A percentile compares a stretch with the other conserved stretches of the same genome.
Conservation (phyloP, 2,797 vertebrate genomes). For the Carapus acus region DNA sequence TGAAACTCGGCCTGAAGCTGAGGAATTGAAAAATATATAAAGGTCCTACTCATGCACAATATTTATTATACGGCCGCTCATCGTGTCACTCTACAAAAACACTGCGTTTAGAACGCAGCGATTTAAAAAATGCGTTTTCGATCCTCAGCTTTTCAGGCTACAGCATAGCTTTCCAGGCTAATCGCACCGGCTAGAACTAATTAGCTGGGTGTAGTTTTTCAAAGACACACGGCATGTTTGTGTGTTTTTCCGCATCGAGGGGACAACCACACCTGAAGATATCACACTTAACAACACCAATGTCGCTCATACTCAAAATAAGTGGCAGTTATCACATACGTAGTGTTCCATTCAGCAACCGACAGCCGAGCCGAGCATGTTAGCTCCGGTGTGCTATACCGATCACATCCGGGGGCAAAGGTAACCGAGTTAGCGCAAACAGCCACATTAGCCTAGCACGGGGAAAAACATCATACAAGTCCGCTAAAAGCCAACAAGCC, state of each 20-base stretch:
- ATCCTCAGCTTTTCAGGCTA: too few species aligned
- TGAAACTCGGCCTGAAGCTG: too few species aligned
- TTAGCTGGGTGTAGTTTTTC: slow-evolving; percentile 9
- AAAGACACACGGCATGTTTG: not conserved
- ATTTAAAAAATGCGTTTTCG: too few species aligned
- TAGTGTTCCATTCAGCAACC: slow-evolving; percentile 15
- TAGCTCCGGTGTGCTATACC: slow-evolving; percentile 1
- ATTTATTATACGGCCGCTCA: too few species aligned
- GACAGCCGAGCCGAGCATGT: slow-evolving; percentile 19
- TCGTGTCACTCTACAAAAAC: too few species aligned
- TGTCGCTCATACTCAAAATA: not conserved
- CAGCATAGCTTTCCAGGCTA: too few species aligned
- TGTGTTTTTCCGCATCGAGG: not conserved
- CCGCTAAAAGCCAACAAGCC: too few species aligned
- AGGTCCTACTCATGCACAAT: too few species aligned
- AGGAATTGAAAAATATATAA: too few species aligned
- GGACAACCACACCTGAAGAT: slow-evolving; percentile 29
- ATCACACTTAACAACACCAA: slow-evolving; percentile 4
- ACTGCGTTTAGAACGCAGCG: too few species aligned
- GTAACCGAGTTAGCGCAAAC: slow-evolving; percentile 8
- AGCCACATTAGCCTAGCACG: not conserved
- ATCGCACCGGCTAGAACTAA: slow-evolving; percentile 41
- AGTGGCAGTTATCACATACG: slow-evolving; percentile 1
- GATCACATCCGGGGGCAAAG: slow-evolving; percentile 60
- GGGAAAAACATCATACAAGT: too few species aligned